A percentile compares a stretch with the other conserved stretches of the same genome.
phyloP scores from a whole-genome alignment of 1,140 invertebrate genomes.

The Leptestheria dahalacensis region DNA sequence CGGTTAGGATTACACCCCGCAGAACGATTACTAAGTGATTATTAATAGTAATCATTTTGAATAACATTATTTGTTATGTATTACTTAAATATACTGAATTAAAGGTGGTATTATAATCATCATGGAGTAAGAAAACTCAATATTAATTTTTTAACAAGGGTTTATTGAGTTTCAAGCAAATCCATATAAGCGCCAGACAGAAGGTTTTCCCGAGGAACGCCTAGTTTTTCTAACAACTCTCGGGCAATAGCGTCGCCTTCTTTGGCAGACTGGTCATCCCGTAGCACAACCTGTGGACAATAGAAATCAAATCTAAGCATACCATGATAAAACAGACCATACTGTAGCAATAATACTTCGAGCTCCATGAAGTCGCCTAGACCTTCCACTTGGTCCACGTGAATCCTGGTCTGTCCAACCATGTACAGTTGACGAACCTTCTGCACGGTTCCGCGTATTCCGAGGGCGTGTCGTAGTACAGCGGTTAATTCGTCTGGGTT shows the following conservation, averaged over 20 bases:
- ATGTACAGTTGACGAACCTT: conserved; percentile 61
- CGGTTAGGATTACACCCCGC: background rate
- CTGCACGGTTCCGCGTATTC: conserved; percentile 45
- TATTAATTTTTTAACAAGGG: no score
- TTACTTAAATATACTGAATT: no score
- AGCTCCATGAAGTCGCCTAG: conserved; percentile 79
- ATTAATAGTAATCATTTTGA: no score
- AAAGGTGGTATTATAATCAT: no score
- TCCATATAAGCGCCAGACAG: conserved; percentile 64
- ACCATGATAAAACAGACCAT: background rate
- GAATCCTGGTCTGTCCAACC: conserved; percentile 68
- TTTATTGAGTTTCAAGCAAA: conserved; percentile 24
- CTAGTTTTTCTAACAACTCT: conserved; percentile 49
- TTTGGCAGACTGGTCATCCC: conserved; percentile 45
- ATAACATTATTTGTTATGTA: no score
- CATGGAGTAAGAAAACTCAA: no score
- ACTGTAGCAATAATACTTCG: conserved; percentile 42
- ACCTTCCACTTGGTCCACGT: conserved; percentile 64
- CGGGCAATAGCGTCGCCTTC: conserved; percentile 54
- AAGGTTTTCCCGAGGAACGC: conserved; percentile 46
- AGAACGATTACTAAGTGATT: background rate
- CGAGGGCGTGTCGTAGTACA: conserved; percentile 34
- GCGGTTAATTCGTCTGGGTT: conserved; percentile 25
- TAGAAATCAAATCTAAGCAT: background rate
- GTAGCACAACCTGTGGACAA: conserved; percentile 39